Conservation (phyloP, 2,888 invertebrate species). For the Craniophora ligustri region DNA sequence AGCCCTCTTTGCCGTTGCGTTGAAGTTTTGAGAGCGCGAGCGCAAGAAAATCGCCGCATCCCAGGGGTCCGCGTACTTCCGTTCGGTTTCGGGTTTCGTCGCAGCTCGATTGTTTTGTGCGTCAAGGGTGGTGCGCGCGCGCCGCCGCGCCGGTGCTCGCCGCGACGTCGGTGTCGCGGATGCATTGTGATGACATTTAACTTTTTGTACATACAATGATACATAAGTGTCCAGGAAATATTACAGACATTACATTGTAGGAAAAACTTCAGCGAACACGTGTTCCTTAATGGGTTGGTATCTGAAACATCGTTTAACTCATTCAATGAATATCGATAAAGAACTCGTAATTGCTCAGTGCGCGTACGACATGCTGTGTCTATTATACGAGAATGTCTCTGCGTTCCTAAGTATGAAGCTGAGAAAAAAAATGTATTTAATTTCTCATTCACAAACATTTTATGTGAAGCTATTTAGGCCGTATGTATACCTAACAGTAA, state of each 20-base stretch:
- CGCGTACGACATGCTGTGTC: slow-evolving; percentile 40
- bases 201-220: slow-evolving; percentile 46
- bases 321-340: slow-evolving; percentile 45
- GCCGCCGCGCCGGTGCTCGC: slow-evolving; percentile 50
- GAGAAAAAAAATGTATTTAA: slow-evolving; percentile 18
- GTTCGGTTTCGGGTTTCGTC: slow-evolving; percentile 82
- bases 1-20: slow-evolving; percentile 72
- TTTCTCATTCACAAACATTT: slow-evolving; percentile 13
- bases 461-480: slow-evolving; percentile 2
- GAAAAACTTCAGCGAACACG: slow-evolving; percentile 45
- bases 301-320: slow-evolving; percentile 37
- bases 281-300: slow-evolving; percentile 36
- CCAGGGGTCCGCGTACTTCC: slow-evolving; percentile 85
- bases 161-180: slow-evolving; percentile 45
- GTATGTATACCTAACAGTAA: slow-evolving; percentile 14
- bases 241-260: slow-evolving; percentile 17
- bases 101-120: slow-evolving; percentile 75
- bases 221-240: slow-evolving; percentile 42
- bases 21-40: slow-evolving; percentile 73
- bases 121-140: slow-evolving; percentile 72
- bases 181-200: slow-evolving; percentile 46
- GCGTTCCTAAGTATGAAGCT: slow-evolving; percentile 13
- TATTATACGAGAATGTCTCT: slow-evolving; percentile 36
- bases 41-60: slow-evolving; percentile 84
- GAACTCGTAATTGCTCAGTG: slow-evolving; percentile 30